Percentiles rank a stretch among this genome's conserved stretches.
Conservation (phyloP, 2,797 vertebrate species). For the Xenops minutus region DNA sequence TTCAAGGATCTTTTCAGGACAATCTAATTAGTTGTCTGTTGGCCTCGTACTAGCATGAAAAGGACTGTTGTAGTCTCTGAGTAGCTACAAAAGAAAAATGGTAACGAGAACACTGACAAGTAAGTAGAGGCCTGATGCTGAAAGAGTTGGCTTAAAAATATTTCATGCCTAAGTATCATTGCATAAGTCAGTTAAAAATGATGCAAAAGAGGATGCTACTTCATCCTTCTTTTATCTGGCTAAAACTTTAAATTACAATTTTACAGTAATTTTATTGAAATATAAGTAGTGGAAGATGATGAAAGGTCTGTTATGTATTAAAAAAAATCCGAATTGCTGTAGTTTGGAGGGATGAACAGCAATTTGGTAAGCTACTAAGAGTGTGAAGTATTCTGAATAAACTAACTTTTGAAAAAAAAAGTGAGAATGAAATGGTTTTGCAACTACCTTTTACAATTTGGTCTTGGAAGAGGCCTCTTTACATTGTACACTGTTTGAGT, state of each 20-base stretch:
- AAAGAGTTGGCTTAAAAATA: neutral
- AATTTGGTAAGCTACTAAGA: neutral
- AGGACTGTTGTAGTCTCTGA: neutral
- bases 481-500: neutral
- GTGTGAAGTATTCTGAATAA: neutral
- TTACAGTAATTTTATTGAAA: neutral
- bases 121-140: neutral
- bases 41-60: neutral
- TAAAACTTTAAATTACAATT: neutral
- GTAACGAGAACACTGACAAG: neutral
- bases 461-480: neutral
- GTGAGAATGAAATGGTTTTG: neutral
- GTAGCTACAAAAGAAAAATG: neutral
- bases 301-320: neutral
- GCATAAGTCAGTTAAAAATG: neutral
- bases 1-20: neutral
- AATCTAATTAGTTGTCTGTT: neutral
- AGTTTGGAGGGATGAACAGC: neutral
- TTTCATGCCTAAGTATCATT: neutral
- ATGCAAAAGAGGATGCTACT: neutral
- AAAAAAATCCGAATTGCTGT: neutral
- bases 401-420: neutral
- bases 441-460: neutral
- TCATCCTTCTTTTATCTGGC: neutral
- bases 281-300: neutral